phyloP scores from a whole-genome alignment of 2,113 vertebrate species.

The Eupsittula cactorum region DNA sequence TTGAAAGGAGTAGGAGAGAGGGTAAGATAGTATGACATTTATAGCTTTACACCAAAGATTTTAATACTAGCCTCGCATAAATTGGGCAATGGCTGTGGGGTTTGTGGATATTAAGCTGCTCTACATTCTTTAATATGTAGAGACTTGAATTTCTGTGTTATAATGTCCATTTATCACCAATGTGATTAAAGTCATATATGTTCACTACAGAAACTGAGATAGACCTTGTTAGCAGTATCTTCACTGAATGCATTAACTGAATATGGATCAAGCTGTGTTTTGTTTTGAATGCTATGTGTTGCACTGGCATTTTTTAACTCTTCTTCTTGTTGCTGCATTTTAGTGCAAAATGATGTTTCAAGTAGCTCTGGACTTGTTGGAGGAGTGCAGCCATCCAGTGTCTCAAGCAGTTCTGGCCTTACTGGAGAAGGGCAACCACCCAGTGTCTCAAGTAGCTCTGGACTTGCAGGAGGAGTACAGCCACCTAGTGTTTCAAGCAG shows the following conservation, averaged over 20 bases:
- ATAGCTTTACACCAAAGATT: not conserved
- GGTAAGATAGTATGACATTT: not conserved
- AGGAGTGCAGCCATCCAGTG: constrained; percentile 82
- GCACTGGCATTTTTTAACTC: not conserved
- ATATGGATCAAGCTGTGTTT: not conserved
- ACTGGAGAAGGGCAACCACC: constrained; percentile 70
- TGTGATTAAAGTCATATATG: not conserved
- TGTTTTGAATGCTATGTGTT: not conserved
- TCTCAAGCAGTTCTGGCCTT: constrained; percentile 74
- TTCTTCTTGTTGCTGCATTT: constrained; percentile 34
- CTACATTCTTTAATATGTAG: not conserved
- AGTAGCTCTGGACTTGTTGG: constrained; percentile 82
- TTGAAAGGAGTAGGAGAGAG: not conserved
- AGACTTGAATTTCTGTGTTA: not conserved
- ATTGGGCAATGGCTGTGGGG: not conserved
- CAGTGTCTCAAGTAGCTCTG: constrained; percentile 74
- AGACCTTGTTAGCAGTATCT: not conserved
- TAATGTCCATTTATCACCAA: not conserved
- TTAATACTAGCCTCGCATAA: not conserved
- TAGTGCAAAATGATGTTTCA: constrained; percentile 89
- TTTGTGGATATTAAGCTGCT: not conserved
- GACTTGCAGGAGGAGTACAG: constrained; percentile 86
- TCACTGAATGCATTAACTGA: not conserved
- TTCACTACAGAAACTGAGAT: not conserved
- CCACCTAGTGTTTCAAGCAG: constrained; percentile 74